These are phyloP conservation scores for Erebia ligea DNA, from an alignment of 2,888 invertebrate genomes.

Conservation along the genomic window DNA sequence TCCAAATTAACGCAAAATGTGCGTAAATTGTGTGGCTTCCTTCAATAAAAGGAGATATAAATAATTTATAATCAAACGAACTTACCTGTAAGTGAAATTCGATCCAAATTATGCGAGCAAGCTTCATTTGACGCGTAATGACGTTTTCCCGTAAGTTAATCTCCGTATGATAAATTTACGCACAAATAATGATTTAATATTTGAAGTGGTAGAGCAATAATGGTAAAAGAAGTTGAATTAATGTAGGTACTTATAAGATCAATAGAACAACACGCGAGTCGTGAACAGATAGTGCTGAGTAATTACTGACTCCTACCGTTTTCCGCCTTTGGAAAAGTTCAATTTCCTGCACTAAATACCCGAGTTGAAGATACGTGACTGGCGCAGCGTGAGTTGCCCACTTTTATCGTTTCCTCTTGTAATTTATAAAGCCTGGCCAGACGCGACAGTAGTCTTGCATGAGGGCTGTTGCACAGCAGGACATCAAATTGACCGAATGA, in stretches of 20 bases:
- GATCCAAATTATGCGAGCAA: too few relatives aligned
- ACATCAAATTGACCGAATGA: too few relatives aligned
- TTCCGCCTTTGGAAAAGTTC: conserved; percentile 42
- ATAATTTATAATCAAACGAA: too few relatives aligned
- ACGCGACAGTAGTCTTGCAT: neutral
- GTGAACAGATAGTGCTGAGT: conserved; percentile 33
- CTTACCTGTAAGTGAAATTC: too few relatives aligned
- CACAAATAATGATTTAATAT: neutral
- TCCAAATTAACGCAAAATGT: too few relatives aligned
- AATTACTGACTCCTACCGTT: conserved; percentile 41
- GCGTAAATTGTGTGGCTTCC: too few relatives aligned
- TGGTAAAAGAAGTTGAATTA: neutral
- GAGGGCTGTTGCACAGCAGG: too few relatives aligned
- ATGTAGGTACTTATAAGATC: conserved; percentile 6
- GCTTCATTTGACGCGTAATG: too few relatives aligned
- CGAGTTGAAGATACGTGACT: conserved; percentile 26
- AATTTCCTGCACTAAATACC: conserved; percentile 45
- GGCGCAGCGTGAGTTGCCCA: conserved; percentile 10
- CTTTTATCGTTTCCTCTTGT: conserved; percentile 17
- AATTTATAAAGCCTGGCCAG: conserved; percentile 1
- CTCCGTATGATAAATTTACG: neutral
- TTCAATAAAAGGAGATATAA: too few relatives aligned
- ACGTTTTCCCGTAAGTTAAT: neutral
- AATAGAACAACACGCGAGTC: neutral
- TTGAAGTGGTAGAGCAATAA: neutral